A percentile compares a stretch with the other conserved stretches of the same genome.
These are phyloP conservation scores for Erebia palarica DNA, from an alignment of 2,888 invertebrate species.

Conservation along the genomic window DNA sequence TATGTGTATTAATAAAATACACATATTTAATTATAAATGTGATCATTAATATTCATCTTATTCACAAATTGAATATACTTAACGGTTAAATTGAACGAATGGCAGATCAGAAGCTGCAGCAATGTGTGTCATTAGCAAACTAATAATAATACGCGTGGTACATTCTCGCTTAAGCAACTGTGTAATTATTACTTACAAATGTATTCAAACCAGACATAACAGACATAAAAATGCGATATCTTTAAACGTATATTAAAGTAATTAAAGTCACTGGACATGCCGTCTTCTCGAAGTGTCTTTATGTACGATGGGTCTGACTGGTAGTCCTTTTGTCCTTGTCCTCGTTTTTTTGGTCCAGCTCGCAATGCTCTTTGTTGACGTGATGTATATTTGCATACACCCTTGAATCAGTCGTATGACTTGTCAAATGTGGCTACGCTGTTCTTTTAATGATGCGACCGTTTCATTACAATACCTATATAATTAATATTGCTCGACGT, in stretches of 20 bases:
- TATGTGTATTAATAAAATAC: background rate
- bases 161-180: conserved; percentile 33
- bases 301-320: conserved; percentile 45
- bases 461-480: conserved; percentile 24
- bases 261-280: conserved; percentile 36
- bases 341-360: conserved; percentile 54
- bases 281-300: conserved; percentile 35
- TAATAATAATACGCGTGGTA: conserved; percentile 15
- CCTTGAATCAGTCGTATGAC: conserved; percentile 60
- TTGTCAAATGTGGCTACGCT: conserved; percentile 61
- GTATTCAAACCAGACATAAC: conserved; percentile 27
- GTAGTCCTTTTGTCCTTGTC: conserved; percentile 57
- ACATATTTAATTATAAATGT: background rate
- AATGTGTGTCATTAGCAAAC: conserved; percentile 18
- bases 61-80: conserved; percentile 11
- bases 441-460: conserved; percentile 50
- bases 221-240: conserved; percentile 33
- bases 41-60: conserved; percentile 1
- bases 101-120: conserved; percentile 17
- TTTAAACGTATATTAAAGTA: conserved; percentile 35
- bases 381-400: conserved; percentile 70
- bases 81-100: conserved; percentile 18
- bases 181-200: conserved; percentile 35
- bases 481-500: background rate
- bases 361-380: conserved; percentile 64